Evolutionary conservation across 2,888 invertebrate species (phyloP), one percentile per base, ranked within the genome.

Genomic region (Barypeithes pellucidus): DNA sequence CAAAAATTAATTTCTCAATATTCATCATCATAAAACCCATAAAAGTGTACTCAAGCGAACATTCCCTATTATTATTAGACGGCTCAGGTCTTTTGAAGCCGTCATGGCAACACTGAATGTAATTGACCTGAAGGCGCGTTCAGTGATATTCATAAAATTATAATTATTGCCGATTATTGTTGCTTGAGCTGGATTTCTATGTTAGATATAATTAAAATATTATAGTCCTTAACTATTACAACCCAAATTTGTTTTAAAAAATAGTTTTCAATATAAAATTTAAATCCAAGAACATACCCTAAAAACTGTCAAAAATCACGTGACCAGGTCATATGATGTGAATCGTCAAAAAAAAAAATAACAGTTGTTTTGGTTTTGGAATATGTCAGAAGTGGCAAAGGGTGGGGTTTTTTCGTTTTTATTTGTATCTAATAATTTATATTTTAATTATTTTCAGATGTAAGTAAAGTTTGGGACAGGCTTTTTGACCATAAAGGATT

Each of bases 401-500:
- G 85, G 85, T 85, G 82, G 75, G 82, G 80, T 79, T 68, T 75
- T 77, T 74, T 75, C 60, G 60, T 75, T 66, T 65, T 66, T 62
- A 62, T 62, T 61, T 41, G 29, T 16, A 61, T 22, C 74, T 61
- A 29, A 54, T 24, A 5, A 20, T 57, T 67, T 69, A 60, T 72
- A 24, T 24, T 68, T 74, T 41, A 14, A 85, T 87, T 71, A 75
- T 86, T 87, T 66, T 76, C 84, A 96, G 96, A 94, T 89, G 89
- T 93, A 79, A 91, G 92, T 76, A 94, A 94, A 87, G 91, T 95
- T 84, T 95, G 95, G 91, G 90, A 91, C 80, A 89, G 96, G 82
- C 87, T 96, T 72, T 94, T 96, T 87, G 95, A 96, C 86, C 96
- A 96, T 82, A 91, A 93, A 76, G 94, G 94, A 39, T 95, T 96